These are phyloP conservation scores for Intellagama lesueurii DNA, from an alignment of 2,797 vertebrate species.

Conservation along the genomic window DNA sequence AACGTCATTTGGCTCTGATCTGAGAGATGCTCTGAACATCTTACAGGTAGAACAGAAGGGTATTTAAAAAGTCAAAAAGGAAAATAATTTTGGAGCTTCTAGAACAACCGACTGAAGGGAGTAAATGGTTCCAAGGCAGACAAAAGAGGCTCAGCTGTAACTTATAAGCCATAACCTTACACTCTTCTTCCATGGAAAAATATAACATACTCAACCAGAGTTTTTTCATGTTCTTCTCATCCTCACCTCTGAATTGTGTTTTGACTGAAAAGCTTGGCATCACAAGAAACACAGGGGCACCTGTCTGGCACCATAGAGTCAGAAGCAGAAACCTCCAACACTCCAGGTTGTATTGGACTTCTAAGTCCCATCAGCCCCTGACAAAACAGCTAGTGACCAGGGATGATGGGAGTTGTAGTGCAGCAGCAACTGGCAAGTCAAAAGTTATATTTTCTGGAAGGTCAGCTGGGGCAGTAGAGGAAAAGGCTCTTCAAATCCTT, in stretches of 20 bases:
- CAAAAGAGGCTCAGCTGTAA: neutral
- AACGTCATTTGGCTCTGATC: neutral
- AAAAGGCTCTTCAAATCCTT: neutral
- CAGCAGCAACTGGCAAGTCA: neutral
- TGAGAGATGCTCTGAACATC: neutral
- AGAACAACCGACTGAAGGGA: neutral
- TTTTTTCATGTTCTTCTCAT: neutral
- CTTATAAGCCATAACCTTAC: neutral
- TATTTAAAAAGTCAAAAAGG: neutral
- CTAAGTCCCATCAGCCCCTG: neutral
- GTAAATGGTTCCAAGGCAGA: neutral
- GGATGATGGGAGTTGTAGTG: neutral
- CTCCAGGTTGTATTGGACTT: neutral
- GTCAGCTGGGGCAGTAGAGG: neutral
- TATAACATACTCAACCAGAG: neutral
- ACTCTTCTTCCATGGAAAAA: neutral
- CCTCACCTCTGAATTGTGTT: neutral
- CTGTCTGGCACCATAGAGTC: neutral
- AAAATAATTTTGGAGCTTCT: neutral
- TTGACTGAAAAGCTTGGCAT: neutral
- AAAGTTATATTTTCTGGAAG: neutral
- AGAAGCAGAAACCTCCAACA: neutral
- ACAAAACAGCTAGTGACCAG: neutral
- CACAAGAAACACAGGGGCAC: neutral
- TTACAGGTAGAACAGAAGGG: neutral